Percentiles rank a stretch among this genome's conserved stretches.
Conservation (phyloP, 2,113 vertebrate species). For the Chinchilla lanigera region DNA sequence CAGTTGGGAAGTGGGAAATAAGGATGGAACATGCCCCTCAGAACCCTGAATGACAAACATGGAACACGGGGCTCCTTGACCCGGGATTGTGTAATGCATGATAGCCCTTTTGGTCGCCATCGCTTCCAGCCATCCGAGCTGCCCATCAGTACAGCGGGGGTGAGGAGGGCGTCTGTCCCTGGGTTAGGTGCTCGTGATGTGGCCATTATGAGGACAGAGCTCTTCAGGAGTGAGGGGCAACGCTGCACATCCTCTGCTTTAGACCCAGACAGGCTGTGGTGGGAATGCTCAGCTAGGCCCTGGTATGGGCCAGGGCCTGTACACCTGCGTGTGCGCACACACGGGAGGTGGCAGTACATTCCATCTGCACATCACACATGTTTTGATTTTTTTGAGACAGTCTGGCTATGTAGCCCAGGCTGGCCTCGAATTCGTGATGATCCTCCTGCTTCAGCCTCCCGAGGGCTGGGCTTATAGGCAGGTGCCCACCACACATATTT, state of each 20-base stretch:
- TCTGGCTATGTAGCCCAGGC: neutral
- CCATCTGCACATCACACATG: neutral
- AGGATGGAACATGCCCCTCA: fast-evolving
- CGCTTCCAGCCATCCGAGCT: neutral
- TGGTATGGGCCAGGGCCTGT: neutral
- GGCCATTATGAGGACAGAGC: neutral
- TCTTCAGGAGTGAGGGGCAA: neutral
- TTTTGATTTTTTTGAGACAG: neutral
- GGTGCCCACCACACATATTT: neutral
- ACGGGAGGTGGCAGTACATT: neutral
- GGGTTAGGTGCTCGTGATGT: neutral
- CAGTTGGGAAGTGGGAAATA: neutral
- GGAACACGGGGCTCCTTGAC: neutral
- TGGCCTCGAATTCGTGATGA: neutral
- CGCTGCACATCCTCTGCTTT: neutral
- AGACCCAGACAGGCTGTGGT: neutral
- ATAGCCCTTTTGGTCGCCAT: too few species aligned
- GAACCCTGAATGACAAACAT: neutral
- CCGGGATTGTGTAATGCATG: fast-evolving
- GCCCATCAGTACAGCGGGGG: neutral
- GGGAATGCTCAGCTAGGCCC: neutral
- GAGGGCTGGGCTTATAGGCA: neutral
- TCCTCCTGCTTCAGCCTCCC: neutral
- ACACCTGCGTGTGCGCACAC: neutral
- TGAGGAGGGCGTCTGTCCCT: too few species aligned